Evolutionary conservation across 2,113 vertebrate genomes (phyloP).

Genomic region (Empidonax alnorum): DNA sequence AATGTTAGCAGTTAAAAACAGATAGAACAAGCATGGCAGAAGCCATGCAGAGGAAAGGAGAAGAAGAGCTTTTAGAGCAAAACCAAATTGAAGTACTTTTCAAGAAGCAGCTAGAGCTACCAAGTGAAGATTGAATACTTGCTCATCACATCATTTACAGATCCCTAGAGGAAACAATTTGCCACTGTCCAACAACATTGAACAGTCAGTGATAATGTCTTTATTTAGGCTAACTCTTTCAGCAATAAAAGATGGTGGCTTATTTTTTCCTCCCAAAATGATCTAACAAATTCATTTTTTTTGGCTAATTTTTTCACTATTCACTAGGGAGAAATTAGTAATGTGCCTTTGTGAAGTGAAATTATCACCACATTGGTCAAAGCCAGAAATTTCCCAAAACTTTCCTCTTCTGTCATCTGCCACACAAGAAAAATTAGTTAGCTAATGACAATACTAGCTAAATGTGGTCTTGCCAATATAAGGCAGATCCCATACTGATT

Average conservation of each 20-base stretch:
- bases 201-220: not conserved
- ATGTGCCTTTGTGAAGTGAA: not conserved
- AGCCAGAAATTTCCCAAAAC: not conserved
- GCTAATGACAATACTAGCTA: not conserved
- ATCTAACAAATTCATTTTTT: not conserved
- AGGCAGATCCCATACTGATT: not conserved
- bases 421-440: not conserved
- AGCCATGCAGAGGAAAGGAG: not conserved
- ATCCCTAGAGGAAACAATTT: slow-evolving; percentile 8
- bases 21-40: not conserved
- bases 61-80: not conserved
- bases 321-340: not conserved
- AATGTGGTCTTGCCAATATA: not conserved
- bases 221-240: not conserved
- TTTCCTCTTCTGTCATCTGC: not conserved
- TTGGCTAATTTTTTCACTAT: not conserved
- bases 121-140: not conserved
- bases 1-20: not conserved
- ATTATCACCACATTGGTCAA: not conserved
- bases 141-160: not conserved
- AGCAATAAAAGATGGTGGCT: not conserved
- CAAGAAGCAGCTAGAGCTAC: not conserved
- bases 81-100: not conserved
- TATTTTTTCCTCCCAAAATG: not conserved
- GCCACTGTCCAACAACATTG: not conserved